A percentile compares a stretch with the other conserved stretches of the same genome.
Evolutionary conservation across 2,797 vertebrate genomes (phyloP).

Genomic region (Lycodopsis pacificus): DNA sequence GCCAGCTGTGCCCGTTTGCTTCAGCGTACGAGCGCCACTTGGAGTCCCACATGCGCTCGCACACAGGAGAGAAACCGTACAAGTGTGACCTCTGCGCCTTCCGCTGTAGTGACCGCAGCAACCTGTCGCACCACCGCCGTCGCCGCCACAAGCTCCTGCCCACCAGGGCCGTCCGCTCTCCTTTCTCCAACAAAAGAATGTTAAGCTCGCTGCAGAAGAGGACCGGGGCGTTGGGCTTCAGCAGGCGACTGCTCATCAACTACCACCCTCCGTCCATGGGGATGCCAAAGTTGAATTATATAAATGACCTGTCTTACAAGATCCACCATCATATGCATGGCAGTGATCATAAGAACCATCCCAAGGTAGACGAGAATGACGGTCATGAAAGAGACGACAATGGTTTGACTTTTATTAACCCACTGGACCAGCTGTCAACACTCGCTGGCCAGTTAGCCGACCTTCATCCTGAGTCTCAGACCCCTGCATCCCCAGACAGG

Average conservation of each 20-base stretch:
- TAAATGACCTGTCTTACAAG: slow-evolving; percentile 86
- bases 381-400: slow-evolving; percentile 80
- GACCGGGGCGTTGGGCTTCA: slow-evolving; percentile 89
- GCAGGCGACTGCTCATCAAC: slow-evolving; percentile 91
- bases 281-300: slow-evolving; percentile 90
- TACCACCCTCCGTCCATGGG: slow-evolving; percentile 90
- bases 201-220: slow-evolving; percentile 95
- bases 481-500: slow-evolving; percentile 84
- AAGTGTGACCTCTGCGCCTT: slow-evolving; percentile 98
- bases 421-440: slow-evolving; percentile 94
- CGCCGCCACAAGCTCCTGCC: slow-evolving; percentile 97
- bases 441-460: slow-evolving; percentile 92
- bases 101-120: slow-evolving; percentile 98
- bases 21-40: slow-evolving; percentile 98
- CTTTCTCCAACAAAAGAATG: slow-evolving; percentile 93
- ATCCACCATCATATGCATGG: slow-evolving; percentile 74
- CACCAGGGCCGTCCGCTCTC: slow-evolving; percentile 89
- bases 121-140: slow-evolving; percentile 96
- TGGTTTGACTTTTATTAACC: slow-evolving; percentile 89
- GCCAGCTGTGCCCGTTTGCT: slow-evolving; percentile 96
- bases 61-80: slow-evolving; percentile 98
- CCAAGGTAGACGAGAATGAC: slow-evolving; percentile 79
- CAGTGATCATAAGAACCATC: slow-evolving; percentile 75
- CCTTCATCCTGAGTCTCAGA: slow-evolving; percentile 89
- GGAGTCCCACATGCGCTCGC: slow-evolving; percentile 98